Base-by-base conservation (phyloP, 92 coral and sea anemone genomes). In the Epizoanthus fatuus region DNA sequence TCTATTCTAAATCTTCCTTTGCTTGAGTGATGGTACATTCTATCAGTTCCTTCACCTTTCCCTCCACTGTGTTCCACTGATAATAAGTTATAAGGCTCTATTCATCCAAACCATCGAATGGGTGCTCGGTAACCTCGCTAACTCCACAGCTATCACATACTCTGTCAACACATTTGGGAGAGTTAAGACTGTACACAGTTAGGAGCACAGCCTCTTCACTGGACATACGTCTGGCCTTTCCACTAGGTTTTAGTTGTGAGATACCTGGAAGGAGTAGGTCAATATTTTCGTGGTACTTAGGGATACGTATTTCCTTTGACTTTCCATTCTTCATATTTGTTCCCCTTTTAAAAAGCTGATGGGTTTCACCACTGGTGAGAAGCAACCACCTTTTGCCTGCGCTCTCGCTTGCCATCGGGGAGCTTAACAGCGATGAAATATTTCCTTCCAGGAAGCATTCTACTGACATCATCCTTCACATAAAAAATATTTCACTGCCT, bases 21-120 rank as follows among this genome's bases (percentile, higher is more conserved):
- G 90, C 79, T 75, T 86, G 85, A 35, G 54, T 57, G 5, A 86
- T 5, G 17, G 85, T 86, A 16, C 72, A 45, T 66, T 85, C 90
- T 3, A 90, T 66, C 69, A 85, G 38, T 37, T 71, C 57, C 66
- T 85, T 89, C 90, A 85, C 86, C 37, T 69, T 74, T 84, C 89
- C 92, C 20, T 90, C 90, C 56, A 90, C 40, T 16, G 60, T 86
- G 44, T 90, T 90, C 93, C 91, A 90, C 82, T 90, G 88, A 63
- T 81, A 84, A 74, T 90, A 90, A 19, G 81, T 45, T 20, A 86
- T 79, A 62, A 85, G 70, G 13, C 75, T 44, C 37, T 70, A 12
- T 44, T 70, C 75, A 16, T 70, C 20, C 57, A 70, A 17, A 70
- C 75, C 75, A 70, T 70, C 14, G 20, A 74, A 74, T 32, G 25